phyloP scores from a whole-genome alignment of 2,113 vertebrate genomes.

The Sturnira hondurensis region DNA sequence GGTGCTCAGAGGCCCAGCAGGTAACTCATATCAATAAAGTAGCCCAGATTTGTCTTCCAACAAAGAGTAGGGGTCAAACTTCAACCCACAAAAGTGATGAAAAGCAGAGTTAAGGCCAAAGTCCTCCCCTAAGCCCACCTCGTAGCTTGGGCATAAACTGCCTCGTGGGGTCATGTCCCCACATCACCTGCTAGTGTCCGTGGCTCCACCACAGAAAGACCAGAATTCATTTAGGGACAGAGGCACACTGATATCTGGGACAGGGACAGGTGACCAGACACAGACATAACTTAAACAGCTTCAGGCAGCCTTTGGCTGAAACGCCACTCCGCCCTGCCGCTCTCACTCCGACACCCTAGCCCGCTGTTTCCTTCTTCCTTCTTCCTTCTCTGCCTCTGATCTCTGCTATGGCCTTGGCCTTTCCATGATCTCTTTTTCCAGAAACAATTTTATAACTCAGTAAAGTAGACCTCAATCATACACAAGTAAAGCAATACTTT shows the following conservation, averaged over 20 bases:
- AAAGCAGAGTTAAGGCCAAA: constrained; percentile 68
- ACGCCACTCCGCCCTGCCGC: neutral
- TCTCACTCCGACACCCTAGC: neutral
- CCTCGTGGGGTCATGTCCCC: neutral
- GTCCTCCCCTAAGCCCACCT: constrained; percentile 31
- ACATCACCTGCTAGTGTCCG: fast-evolving
- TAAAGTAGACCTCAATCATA: neutral
- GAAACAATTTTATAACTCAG: neutral
- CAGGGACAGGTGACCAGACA: neutral
- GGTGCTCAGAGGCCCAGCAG: constrained; percentile 80
- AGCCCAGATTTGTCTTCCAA: constrained; percentile 66
- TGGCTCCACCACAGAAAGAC: neutral
- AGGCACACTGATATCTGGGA: too few relatives aligned
- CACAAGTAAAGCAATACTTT: neutral
- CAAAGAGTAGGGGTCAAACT: constrained; percentile 63
- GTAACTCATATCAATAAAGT: constrained; percentile 79
- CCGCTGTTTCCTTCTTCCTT: fast-evolving
- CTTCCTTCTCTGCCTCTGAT: neutral
- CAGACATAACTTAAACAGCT: too few relatives aligned
- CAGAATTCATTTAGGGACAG: fast-evolving
- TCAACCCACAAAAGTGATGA: constrained; percentile 65
- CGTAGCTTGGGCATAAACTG: neutral
- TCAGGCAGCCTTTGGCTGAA: neutral
- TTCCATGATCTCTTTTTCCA: neutral
- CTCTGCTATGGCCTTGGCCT: neutral